These are phyloP conservation scores for Acipenser transmontanus DNA, from an alignment of 2,797 vertebrate species.

Conservation along the genomic window DNA sequence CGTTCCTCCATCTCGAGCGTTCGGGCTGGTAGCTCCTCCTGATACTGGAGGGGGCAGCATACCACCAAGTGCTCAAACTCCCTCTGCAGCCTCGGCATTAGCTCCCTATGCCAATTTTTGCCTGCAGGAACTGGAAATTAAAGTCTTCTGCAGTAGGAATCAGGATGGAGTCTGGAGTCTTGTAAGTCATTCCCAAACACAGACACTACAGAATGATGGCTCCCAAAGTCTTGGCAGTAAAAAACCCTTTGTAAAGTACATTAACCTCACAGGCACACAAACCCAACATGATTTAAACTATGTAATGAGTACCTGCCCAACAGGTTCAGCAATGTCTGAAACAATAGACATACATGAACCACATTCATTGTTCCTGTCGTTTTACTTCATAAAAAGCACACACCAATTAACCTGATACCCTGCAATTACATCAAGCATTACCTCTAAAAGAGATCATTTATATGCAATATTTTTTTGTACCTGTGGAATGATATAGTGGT, in stretches of 20 bases:
- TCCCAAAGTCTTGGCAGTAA: neutral
- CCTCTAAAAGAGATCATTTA: constrained; percentile 23
- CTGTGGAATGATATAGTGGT: constrained; percentile 32
- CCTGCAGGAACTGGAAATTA: neutral
- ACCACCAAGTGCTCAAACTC: no score
- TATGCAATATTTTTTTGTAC: constrained; percentile 36
- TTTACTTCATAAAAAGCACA: neutral
- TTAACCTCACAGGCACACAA: no score
- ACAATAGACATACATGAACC: neutral
- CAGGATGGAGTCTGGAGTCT: neutral
- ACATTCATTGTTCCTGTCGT: neutral
- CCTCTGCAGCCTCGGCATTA: no score
- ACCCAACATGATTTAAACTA: neutral
- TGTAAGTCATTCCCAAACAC: neutral
- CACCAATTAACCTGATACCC: neutral
- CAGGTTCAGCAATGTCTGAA: neutral
- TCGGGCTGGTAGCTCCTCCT: no score
- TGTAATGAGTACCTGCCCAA: neutral
- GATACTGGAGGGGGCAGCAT: no score
- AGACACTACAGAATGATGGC: neutral
- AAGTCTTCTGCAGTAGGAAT: neutral
- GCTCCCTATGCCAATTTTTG: no score
- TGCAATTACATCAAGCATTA: neutral
- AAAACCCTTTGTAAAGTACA: no score
- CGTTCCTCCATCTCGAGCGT: no score